These are phyloP conservation scores for Drosophila nigromelanica DNA, from an alignment of 1,140 invertebrate species.

Conservation along the genomic window DNA sequence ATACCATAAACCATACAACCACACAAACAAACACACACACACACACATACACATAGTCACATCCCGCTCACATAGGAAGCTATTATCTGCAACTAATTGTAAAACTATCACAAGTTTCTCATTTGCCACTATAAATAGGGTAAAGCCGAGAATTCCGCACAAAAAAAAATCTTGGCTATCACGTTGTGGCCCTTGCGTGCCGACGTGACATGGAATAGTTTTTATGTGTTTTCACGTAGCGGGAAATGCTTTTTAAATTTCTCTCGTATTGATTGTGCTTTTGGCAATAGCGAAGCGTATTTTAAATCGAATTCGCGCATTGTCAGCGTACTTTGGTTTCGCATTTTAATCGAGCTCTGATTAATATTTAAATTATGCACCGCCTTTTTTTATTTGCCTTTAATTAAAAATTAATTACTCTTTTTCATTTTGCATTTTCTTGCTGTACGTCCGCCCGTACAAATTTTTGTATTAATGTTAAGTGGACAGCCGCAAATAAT, in stretches of 20 bases:
- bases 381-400: constrained; percentile 72
- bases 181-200: constrained; percentile 23
- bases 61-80: constrained; percentile 33
- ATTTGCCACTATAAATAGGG: constrained; percentile 33
- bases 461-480: constrained; percentile 48
- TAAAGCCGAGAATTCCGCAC: constrained; percentile 6
- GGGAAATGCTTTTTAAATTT: constrained; percentile 7
- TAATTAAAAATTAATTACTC: constrained; percentile 81
- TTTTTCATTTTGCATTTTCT: constrained; percentile 8
- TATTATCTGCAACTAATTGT: constrained; percentile 59
- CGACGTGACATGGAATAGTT: constrained; percentile 31
- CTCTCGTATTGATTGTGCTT: background rate
- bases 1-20: constrained; percentile 46
- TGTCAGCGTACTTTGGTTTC: constrained; percentile 42
- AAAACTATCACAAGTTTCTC: constrained; percentile 46
- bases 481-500: constrained; percentile 69
- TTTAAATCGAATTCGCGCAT: constrained; percentile 43
- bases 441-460: background rate
- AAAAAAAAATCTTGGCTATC: constrained; percentile 14
- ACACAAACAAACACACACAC: constrained; percentile 27
- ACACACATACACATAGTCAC: constrained; percentile 31
- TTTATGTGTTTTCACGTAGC: background rate
- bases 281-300: constrained; percentile 7
- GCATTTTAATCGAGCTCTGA: constrained; percentile 43
- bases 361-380: constrained; percentile 56